A percentile compares a stretch with the other conserved stretches of the same genome.
Evolutionary conservation across 92 coral and sea anemone species (phyloP).

Genomic region (Chrysogorgia sp.): DNA sequence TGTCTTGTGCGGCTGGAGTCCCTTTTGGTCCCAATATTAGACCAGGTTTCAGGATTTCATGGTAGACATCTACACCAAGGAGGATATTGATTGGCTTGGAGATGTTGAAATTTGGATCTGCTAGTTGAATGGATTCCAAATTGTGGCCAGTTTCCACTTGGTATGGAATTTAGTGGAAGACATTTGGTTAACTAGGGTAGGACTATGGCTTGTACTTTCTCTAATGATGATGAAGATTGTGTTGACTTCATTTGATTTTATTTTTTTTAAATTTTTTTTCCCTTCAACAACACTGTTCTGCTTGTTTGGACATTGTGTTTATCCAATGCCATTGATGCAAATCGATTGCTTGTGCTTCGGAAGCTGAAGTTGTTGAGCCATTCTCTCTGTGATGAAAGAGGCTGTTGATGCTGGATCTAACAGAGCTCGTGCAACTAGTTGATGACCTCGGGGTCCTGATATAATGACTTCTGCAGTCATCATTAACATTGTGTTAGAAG

Average conservation of each 20-base stretch:
- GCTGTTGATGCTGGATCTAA: too few species aligned
- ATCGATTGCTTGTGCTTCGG: slow-evolving; percentile 26
- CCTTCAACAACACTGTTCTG: slow-evolving; percentile 49
- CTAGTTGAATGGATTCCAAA: slow-evolving; percentile 32
- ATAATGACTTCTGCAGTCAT: slow-evolving; percentile 52
- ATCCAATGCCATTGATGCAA: slow-evolving; percentile 50
- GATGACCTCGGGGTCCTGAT: not conserved
- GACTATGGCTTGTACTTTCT: not conserved
- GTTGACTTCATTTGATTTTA: slow-evolving; percentile 38
- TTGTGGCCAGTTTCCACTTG: slow-evolving; percentile 44
- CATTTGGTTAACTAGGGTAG: slow-evolving; percentile 35
- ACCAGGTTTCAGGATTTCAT: slow-evolving; percentile 57
- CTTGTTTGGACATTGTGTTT: slow-evolving; percentile 13
- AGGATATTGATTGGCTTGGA: slow-evolving; percentile 53
- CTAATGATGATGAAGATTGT: slow-evolving; percentile 31
- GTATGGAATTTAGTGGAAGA: slow-evolving; percentile 47
- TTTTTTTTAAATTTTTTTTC: too few species aligned
- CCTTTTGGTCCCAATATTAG: slow-evolving; percentile 56
- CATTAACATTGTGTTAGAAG: slow-evolving; percentile 38
- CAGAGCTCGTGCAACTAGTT: slow-evolving; percentile 9
- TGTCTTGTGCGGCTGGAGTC: slow-evolving; percentile 64
- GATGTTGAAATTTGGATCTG: slow-evolving; percentile 48
- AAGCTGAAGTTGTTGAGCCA: slow-evolving; percentile 32
- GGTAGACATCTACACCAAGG: slow-evolving; percentile 54
- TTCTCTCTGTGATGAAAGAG: slow-evolving; percentile 49